phyloP scores from a whole-genome alignment of 1,140 invertebrate genomes.

The Brachionus angularis region DNA sequence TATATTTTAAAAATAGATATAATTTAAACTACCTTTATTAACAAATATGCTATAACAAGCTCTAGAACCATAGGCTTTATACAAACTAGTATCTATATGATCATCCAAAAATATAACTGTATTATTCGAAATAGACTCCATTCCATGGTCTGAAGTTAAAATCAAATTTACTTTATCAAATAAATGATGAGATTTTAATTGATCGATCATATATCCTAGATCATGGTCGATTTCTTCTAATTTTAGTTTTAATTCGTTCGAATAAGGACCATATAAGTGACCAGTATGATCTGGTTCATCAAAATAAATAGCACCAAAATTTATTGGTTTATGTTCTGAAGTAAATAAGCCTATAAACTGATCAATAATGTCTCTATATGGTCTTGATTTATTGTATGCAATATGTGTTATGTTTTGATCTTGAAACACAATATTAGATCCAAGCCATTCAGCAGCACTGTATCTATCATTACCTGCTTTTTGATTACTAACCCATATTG shows the following conservation, averaged over 20 bases:
- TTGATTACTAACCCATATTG: constrained; percentile 55
- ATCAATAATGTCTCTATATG: constrained; percentile 28
- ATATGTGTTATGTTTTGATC: constrained; percentile 29
- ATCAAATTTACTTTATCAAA: constrained; percentile 48
- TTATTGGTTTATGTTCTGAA: constrained; percentile 21
- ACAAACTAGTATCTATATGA: constrained; percentile 10
- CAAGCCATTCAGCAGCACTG: constrained; percentile 37
- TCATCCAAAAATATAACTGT: constrained; percentile 37
- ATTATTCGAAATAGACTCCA: constrained; percentile 39
- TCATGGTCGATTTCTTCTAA: constrained; percentile 51
- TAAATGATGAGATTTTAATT: constrained; percentile 47
- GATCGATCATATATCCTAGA: constrained; percentile 48
- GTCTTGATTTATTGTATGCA: constrained; percentile 21
- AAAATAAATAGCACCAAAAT: constrained; percentile 44
- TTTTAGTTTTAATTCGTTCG: constrained; percentile 47
- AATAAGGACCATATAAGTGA: constrained; percentile 53
- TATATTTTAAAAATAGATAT: not conserved
- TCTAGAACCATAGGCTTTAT: constrained; percentile 27
- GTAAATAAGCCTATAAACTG: constrained; percentile 34
- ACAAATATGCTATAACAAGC: constrained; percentile 33
- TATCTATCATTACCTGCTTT: constrained; percentile 45
- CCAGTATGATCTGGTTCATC: constrained; percentile 49
- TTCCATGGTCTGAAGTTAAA: constrained; percentile 47
- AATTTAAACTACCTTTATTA: not conserved
- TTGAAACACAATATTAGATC: constrained; percentile 23